These are phyloP conservation scores for Pontoporia blainvillei DNA, from an alignment of 2,113 vertebrate genomes.

Conservation along the genomic window DNA sequence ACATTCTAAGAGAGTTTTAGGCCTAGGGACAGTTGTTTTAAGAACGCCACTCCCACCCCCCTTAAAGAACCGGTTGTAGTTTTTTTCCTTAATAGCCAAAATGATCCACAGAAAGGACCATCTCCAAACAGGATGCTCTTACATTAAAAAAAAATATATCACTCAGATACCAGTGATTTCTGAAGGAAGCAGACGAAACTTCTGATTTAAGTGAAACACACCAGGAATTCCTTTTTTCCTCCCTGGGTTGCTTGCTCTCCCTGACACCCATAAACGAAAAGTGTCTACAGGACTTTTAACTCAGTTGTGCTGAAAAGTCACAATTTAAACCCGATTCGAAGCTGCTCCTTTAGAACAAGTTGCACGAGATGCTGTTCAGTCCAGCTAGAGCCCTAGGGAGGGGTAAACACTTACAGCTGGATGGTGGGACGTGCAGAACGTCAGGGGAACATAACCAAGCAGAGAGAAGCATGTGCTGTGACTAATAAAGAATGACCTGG, in stretches of 20 bases:
- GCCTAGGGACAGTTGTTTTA: conserved; percentile 23
- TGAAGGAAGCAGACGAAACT: neutral
- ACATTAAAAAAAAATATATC: neutral
- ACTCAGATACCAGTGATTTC: conserved; percentile 33
- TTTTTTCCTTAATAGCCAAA: conserved; percentile 38
- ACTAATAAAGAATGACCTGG: conserved; percentile 80
- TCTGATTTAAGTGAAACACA: conserved; percentile 49
- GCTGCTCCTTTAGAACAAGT: conserved; percentile 58
- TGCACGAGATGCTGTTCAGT: conserved; percentile 56
- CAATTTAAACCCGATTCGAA: conserved; percentile 46
- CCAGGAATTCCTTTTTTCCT: neutral
- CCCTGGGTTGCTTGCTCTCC: conserved; percentile 29
- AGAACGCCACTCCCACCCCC: neutral
- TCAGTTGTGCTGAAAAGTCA: conserved; percentile 21
- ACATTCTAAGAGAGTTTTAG: conserved; percentile 18
- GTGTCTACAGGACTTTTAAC: conserved; percentile 37
- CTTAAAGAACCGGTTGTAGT: conserved; percentile 21
- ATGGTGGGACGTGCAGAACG: conserved; percentile 80
- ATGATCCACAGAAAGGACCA: neutral
- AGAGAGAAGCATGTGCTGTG: conserved; percentile 78
- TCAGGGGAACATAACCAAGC: conserved; percentile 77
- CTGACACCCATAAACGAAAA: conserved; percentile 51
- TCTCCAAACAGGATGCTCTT: conserved; percentile 34
- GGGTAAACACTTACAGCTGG: conserved; percentile 61
- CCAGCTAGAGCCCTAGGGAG: conserved; percentile 61